Base-by-base conservation (phyloP, 2,888 invertebrate species). In the Hydraecia micacea region DNA sequence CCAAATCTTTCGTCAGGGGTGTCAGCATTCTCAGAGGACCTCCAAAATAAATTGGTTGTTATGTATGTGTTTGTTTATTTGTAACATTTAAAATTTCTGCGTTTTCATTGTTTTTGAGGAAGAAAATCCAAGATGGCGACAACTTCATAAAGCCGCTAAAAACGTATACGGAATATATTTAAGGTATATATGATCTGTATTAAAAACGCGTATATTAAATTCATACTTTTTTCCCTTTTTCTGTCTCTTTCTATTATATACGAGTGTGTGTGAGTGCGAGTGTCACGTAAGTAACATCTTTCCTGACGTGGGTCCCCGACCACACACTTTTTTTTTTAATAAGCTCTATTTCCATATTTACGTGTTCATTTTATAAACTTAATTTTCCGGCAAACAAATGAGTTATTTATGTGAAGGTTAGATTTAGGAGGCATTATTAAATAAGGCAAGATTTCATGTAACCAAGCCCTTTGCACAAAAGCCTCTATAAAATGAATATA, bases 401-500 rank as follows among this genome's bases (percentile, higher is more conserved):
- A 49, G 25, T 42, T 39, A 21, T 11, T 42, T 39, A 21, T 11
- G 28, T 66, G 55, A n/a, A 42, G 66, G 60, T 67, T 63, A 49
- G 28, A 80, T 73, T 71, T 71, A 36, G 18, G 11, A 62, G 32
- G 18, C 36, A 39, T 62, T 71, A 83, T 68, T 77, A 68, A 52
- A 15, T 52, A 66, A 60, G 39, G 36, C n/a, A 58, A 28, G 32
- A 58, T 71, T 58, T 68, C 67, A 63, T 76, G 65, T 72, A 81
- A 63, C 25, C 28, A 28, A 68, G 60, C 73, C 79, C 63, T 80
- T 49, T 69, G 75, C 55, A 84, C 75, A 84, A 84, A 71, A 58
- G 63, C 66, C 36, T 25, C 46, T 42, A 25, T 21, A 78, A 46
- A 73, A 68, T 62, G 58, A 69, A 82, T 25, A 62, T 42, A 21